Base-by-base conservation (phyloP, 2,113 vertebrate species). In the Sula dactylatra region DNA sequence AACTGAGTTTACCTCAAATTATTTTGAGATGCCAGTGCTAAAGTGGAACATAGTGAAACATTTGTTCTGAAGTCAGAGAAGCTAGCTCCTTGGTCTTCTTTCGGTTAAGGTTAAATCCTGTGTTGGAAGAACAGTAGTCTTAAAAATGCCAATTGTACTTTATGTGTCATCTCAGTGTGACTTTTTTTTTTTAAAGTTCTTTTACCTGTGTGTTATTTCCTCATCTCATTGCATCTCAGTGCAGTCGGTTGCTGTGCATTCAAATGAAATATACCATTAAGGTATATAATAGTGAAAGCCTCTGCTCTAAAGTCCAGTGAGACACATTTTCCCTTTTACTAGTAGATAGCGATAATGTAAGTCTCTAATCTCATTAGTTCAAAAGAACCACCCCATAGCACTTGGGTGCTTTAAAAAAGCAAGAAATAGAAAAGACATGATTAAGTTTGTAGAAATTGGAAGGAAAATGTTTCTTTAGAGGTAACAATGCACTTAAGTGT, bases 311-410 rank as follows among this genome's bases (percentile, higher is more conserved):
- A 79, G 77, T 88, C 94, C 86, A 72, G 36, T 74, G 95, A 94
- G 92, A 89, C 61, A 54, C 77, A 89, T 96, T 94, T 96, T 88
- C 44, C 56, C 73, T 89, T 91, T 93, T 69, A 71, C 72, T 92
- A 25, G 72, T 91, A 89, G 82, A 45, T 34, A 74, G 80, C 72
- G 72, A 65, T 94, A 90, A 90, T 10, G 1, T 77, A 74, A 86
- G 44, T 90, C 95, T 93, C 88, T 92, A 89, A 94, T 94, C 95
- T 94, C 92, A 92, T 94, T 94, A 92, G 72, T 91, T 96, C 1
- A 5, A 45, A 91, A 91, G 76, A 97, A 91, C 61, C 66, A 91
- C 27, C 49, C 49, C n/a, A 10, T 76, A 91, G 62, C 86, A 59
- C 70, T 89, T 61, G 61, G 44, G 34, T 94, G 61, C 86, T 91